Conservation (phyloP, 2,888 invertebrate genomes). For the Nemotelus nigrinus region DNA sequence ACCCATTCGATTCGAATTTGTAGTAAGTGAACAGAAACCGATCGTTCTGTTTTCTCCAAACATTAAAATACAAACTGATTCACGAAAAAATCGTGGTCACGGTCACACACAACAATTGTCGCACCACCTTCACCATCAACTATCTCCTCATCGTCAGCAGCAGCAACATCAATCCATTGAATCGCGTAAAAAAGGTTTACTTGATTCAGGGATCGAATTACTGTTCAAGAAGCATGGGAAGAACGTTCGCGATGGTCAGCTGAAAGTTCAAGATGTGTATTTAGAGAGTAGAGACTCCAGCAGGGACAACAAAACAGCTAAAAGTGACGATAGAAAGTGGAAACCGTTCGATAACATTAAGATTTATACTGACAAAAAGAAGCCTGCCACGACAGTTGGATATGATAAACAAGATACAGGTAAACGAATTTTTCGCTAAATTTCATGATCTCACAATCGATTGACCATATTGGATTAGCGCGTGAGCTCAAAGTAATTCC, state of each 20-base stretch:
- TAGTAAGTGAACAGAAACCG: constrained; percentile 52
- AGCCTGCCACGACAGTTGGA: constrained; percentile 36
- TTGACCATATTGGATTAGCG: too few species aligned
- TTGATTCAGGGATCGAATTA: constrained; percentile 54
- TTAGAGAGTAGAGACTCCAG: constrained; percentile 38
- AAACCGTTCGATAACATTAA: constrained; percentile 54
- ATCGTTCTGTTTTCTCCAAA: constrained; percentile 53
- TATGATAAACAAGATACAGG: constrained; percentile 40
- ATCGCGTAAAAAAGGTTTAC: constrained; percentile 52
- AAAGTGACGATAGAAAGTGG: constrained; percentile 52
- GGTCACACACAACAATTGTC: constrained; percentile 29
- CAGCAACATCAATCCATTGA: constrained; percentile 41
- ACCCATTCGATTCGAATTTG: constrained; percentile 21
- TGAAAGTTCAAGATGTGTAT: constrained; percentile 40
- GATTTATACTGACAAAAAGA: constrained; percentile 52
- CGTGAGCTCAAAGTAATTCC: background rate
- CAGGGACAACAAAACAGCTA: background rate
- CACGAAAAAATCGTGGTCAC: constrained; percentile 30
- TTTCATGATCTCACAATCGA: background rate
- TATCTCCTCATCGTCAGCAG: constrained; percentile 26
- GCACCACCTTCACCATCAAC: constrained; percentile 12
- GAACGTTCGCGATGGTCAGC: constrained; percentile 49
- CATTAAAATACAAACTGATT: constrained; percentile 53
- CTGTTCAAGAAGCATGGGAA: constrained; percentile 53
- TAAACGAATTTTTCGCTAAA: background rate